Conservation (phyloP, 1,140 invertebrate species). For the Glossosoma conforme region DNA sequence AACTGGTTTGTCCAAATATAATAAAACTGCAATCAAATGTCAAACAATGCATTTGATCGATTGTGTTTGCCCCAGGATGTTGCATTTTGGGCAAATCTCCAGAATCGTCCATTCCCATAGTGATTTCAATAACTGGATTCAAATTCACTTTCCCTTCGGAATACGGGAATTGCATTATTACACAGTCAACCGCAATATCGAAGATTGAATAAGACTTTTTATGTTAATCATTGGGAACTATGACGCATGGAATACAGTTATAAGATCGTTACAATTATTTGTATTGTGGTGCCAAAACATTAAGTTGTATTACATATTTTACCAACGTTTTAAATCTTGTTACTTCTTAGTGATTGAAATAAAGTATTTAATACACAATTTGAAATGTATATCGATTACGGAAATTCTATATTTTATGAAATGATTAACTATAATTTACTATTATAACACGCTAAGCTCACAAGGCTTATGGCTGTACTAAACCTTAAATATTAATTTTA, state of each 20-base stretch:
- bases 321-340: too few relatives aligned
- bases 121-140: slow-evolving; percentile 6
- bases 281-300: background rate
- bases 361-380: too few relatives aligned
- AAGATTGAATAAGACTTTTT: slow-evolving; percentile 7
- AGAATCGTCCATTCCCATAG: slow-evolving; percentile 10
- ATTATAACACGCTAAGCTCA: too few relatives aligned
- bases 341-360: too few relatives aligned
- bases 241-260: slow-evolving; percentile 7
- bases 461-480: too few relatives aligned
- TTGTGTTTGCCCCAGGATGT: slow-evolving; percentile 17
- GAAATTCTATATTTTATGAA: too few relatives aligned
- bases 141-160: slow-evolving; percentile 3
- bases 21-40: slow-evolving; percentile 20
- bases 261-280: background rate
- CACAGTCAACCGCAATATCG: too few relatives aligned
- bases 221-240: slow-evolving; percentile 15
- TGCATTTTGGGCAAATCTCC: slow-evolving; percentile 1
- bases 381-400: too few relatives aligned
- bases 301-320: too few relatives aligned
- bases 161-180: too few relatives aligned
- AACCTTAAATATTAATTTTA: too few relatives aligned
- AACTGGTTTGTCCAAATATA: slow-evolving; percentile 24
- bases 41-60: slow-evolving; percentile 18
- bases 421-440: too few relatives aligned